Evolutionary conservation across 2,888 invertebrate genomes (phyloP), one percentile per base, ranked within the genome.

Genomic region (Argynnis bischoffii): DNA sequence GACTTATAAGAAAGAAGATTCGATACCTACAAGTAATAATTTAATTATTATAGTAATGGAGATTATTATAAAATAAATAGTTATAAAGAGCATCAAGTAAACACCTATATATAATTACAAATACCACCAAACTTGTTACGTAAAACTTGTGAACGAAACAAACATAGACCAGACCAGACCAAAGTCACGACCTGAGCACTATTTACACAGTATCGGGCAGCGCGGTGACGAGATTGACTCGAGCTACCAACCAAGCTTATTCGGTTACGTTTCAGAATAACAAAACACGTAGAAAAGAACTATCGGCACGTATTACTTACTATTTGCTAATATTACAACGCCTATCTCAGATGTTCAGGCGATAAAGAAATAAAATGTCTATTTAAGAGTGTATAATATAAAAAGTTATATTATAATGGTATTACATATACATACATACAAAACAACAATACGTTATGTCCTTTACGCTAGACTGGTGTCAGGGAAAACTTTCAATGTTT

Each of bases 241-340:
- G 71, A 81, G 79, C 79, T 80, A 81, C 77, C 78, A 82, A 82
- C 84, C 76, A 79, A 77, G 81, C 78, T 84, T 83, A 88, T 86
- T 85, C 84, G 84, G 78, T 79, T 79, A 69, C 54, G 59, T 64
- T 66, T 53, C 48, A 53, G 35, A 41, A 41, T 41, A 35, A 55
- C 48, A 35, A 55, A 64, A 60, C 68, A 71, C 70, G 69, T 66
- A 64, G 55, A 63, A 66, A 68, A 66, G 48, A 59, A 55, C 69
- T 60, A 70, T 69, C 66, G 69, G 51, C 70, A 71, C 70, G 70
- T 71, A 69, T 55, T 31, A 59, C 48, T n/a, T n/a, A n/a, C n/a
- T n/a, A n/a, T n/a, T 50, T 55, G 55, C 66, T 61, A 54, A 66
- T 66, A 66, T 65, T 56, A 57, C 64, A 61, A 41, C 41, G 51